phyloP scores from a whole-genome alignment of 2,888 invertebrate genomes.

The Acrobasis suavella region DNA sequence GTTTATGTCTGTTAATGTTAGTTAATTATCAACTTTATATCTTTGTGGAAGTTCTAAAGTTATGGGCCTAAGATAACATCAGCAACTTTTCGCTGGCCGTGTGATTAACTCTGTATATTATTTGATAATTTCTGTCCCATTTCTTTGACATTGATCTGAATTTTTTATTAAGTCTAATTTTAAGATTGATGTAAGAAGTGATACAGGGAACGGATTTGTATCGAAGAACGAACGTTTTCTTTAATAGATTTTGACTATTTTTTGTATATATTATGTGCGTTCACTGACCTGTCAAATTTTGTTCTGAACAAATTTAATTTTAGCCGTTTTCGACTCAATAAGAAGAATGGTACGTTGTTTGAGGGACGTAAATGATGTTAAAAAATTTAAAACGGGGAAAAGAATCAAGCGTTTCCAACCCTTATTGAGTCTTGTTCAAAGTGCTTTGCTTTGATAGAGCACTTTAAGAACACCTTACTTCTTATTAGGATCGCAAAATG shows the following conservation, averaged over 20 bases:
- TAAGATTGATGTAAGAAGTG: too few species aligned
- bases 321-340: too few species aligned
- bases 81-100: constrained; percentile 7
- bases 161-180: too few species aligned
- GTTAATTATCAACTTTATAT: constrained; percentile 23
- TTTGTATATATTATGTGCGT: too few species aligned
- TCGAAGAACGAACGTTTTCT: too few species aligned
- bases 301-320: too few species aligned
- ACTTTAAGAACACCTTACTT: constrained; percentile 3
- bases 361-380: neutral
- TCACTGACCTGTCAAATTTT: too few species aligned
- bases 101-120: neutral
- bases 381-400: constrained; percentile 6
- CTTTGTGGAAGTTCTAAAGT: constrained; percentile 20
- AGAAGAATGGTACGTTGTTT: too few species aligned
- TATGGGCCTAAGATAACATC: constrained; percentile 7
- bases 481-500: constrained; percentile 9
- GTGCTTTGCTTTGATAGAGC: constrained; percentile 4
- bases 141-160: too few species aligned
- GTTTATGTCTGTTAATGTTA: constrained; percentile 20
- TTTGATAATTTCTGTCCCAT: neutral
- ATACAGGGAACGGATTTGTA: too few species aligned
- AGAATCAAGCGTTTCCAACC: constrained; percentile 4
- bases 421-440: constrained; percentile 13
- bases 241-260: too few species aligned